Evolutionary conservation across 2,888 invertebrate species (phyloP), one percentile per base, ranked within the genome.

Genomic region (Xestobium rufovillosum): DNA sequence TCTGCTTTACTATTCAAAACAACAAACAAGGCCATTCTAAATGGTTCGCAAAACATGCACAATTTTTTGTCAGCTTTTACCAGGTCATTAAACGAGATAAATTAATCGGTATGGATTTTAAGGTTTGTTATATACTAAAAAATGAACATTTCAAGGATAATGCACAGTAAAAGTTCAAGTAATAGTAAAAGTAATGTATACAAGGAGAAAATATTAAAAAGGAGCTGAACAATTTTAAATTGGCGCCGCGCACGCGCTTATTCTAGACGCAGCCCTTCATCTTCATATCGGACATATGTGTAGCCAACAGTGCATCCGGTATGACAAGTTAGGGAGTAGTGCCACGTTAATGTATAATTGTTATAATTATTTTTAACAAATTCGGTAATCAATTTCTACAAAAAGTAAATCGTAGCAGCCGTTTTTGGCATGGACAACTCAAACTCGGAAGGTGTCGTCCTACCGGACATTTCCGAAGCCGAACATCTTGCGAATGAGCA

Each of bases 381-480:
- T 12, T 32, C 36, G 14, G 10, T 32, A 25, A 36, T 28, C 29
- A 30, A 38, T 10, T 16, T 33, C 15, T 12, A 14, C 14, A 19
- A 35, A 38, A 38, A 23, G 33, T 23, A 15, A 8, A 8, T 14
- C 13, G 38, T 10, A 34, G 26, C n/a, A 34, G 26, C 11, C 17
- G 12, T 57, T 58, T 57, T 52, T 51, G 50, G 52, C 52, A 67
- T 67, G 65, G 67, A 66, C 54, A 65, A 57, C 62, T 60, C 65
- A 56, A 65, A 67, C 59, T 76, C 76, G 75, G 76, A 75, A 66
- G 71, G 72, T 66, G 75, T 76, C 75, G 76, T 75, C 66, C 72
- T 76, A 68, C 75, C 77, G 76, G 76, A 77, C 74, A 76, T 76
- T 70, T 73, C 76, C 76, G 76, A 77, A 75, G 74, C 72, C 69